Conservation (phyloP, 2,888 invertebrate genomes). For the Eupithecia exiguata region DNA sequence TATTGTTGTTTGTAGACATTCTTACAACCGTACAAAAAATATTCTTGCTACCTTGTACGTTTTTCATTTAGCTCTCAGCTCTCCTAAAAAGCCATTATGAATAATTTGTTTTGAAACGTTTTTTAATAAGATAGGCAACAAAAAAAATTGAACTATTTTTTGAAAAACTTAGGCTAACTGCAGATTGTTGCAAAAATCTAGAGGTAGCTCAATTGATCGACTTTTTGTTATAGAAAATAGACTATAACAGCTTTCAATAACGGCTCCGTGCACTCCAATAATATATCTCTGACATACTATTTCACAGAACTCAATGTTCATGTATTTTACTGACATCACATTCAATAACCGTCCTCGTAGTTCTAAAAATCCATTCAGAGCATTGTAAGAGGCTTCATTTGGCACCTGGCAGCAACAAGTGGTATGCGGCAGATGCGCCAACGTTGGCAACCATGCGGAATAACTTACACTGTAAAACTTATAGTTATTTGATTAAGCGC, state of each 20-base stretch:
- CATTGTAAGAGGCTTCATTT: constrained; percentile 7
- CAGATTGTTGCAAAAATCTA: neutral
- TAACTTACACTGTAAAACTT: constrained; percentile 28
- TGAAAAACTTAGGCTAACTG: neutral
- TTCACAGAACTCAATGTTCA: neutral
- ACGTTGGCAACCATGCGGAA: constrained; percentile 33
- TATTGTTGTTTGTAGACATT: neutral
- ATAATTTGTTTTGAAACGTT: neutral
- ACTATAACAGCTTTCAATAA: neutral
- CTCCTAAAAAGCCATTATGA: neutral
- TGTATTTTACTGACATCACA: neutral
- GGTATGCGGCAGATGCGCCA: constrained; percentile 33
- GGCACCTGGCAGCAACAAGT: constrained; percentile 34
- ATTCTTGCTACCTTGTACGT: neutral
- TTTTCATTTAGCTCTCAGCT: neutral
- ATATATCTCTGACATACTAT: neutral
- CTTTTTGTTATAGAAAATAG: neutral
- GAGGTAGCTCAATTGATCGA: neutral
- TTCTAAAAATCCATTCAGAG: constrained; percentile 3
- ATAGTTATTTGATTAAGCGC: constrained; percentile 21
- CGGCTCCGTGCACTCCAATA: neutral
- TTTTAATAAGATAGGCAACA: neutral
- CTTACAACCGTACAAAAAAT: neutral
- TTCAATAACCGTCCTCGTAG: neutral
- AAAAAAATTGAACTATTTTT: neutral